These are phyloP conservation scores for Hypercompe scribonia DNA, from an alignment of 2,888 invertebrate genomes.

Conservation along the genomic window DNA sequence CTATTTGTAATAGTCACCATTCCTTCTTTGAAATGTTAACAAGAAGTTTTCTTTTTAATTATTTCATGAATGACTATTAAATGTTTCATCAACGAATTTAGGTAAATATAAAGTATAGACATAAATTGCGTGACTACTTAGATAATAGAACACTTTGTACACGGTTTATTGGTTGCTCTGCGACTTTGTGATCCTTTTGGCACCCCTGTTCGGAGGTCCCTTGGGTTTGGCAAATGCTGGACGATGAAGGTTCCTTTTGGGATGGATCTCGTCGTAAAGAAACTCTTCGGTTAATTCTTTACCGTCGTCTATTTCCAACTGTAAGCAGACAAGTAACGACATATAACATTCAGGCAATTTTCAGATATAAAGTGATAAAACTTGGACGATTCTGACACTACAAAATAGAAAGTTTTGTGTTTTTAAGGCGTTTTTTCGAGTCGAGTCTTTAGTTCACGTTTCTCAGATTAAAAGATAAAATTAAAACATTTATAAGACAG, in stretches of 20 bases:
- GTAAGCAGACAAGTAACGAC: conserved; percentile 60
- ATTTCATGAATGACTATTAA: background rate
- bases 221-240: conserved; percentile 98
- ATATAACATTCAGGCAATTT: background rate
- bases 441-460: no score
- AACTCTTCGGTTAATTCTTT: conserved; percentile 96
- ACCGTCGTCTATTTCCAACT: conserved; percentile 97
- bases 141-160: background rate
- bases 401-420: no score
- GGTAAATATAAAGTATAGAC: background rate
- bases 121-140: background rate
- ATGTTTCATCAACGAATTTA: background rate
- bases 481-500: no score
- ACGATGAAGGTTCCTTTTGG: conserved; percentile 94
- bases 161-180: conserved; percentile 76
- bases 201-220: conserved; percentile 97
- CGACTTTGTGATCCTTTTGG: conserved; percentile 93
- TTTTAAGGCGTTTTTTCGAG: no score
- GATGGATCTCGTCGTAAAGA: conserved; percentile 97
- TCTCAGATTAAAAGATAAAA: no score
- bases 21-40: background rate
- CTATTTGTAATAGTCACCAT: no score
- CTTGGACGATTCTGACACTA: no score
- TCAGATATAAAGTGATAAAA: no score
- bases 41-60: background rate